Base-by-base conservation (phyloP, 2,797 vertebrate species). In the Onychomys leucogaster region DNA sequence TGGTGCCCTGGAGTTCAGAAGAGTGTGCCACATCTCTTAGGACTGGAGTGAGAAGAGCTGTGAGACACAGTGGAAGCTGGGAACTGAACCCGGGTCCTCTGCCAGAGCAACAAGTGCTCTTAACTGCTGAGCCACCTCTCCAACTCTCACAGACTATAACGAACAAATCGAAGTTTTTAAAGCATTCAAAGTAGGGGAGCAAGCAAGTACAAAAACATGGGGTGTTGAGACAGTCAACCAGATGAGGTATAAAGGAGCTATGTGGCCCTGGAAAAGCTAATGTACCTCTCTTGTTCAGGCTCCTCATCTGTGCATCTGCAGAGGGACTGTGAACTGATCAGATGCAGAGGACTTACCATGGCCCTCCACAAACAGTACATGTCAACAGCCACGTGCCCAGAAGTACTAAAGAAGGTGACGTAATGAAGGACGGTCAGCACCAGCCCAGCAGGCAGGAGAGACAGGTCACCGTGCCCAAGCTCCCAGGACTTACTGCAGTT, bases 401-500 rank as follows among this genome's bases (percentile, higher is more conserved):
- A 11, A 5, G 46, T 1, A 0, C 69, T 10, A 21, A 37, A 29
- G 9, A 94, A 82, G 0, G 65, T 71, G 41, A 80, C 0, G 49
- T 52, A 52, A 52, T 2, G 49, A 52, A 1, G 0, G 49, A 88
- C 37, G 29, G 7, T 11, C 0, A 0, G 49, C 77, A 7, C 41
- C 5, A 11, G 37, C 8, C 0, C 1, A 55, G 78, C 0, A 8
- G 13, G 37, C 0, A 0, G 37, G 34, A 34, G 11, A 34, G 73
- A 1, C 2, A 34, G 76, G 0, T 0, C 0, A 8, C 4, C 0
- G 0, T 0, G 0, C 27, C 8, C 1, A 0, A 1, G 16, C 0
- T 7, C 34, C 69, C 2, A 0, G 84, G 91, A 99, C 99, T 99
- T 98, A 99, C 99, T 99, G 99, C 99, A 99, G 98, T 99, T 99